Evolutionary conservation across 2,797 vertebrate species (phyloP).

Genomic region (Pachyuromys duprasi): DNA sequence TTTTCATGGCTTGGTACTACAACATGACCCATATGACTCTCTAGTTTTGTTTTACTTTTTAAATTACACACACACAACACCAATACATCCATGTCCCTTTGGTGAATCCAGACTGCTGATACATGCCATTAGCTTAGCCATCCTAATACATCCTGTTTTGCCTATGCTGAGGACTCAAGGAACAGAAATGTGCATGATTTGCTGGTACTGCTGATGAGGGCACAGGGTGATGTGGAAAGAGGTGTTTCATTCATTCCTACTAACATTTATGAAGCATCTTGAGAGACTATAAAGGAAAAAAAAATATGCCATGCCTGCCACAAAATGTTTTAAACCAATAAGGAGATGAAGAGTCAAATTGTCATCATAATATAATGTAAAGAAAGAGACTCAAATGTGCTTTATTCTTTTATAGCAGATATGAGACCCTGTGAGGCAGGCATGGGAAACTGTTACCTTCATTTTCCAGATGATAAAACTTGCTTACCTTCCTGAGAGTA

Average conservation of each 20-base stretch:
- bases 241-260: not conserved
- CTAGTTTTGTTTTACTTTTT: not conserved
- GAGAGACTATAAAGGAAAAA: not conserved
- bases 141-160: not conserved
- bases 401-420: not conserved
- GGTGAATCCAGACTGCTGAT: not conserved
- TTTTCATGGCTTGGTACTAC: not conserved
- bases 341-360: not conserved
- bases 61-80: not conserved
- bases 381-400: not conserved
- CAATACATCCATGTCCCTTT: not conserved
- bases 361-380: not conserved
- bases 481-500: conserved; percentile 14
- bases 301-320: not conserved
- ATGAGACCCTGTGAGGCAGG: not conserved
- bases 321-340: not conserved
- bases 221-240: not conserved
- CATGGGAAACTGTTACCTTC: conserved; percentile 26
- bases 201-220: not conserved
- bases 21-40: fast-evolving
- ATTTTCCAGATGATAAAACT: conserved; percentile 48
- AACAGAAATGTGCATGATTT: not conserved
- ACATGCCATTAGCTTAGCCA: not conserved
- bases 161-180: not conserved
- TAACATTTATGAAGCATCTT: not conserved